These are phyloP conservation scores for Sebastes oblongus DNA, from an alignment of 2,797 vertebrate species.

Conservation along the genomic window DNA sequence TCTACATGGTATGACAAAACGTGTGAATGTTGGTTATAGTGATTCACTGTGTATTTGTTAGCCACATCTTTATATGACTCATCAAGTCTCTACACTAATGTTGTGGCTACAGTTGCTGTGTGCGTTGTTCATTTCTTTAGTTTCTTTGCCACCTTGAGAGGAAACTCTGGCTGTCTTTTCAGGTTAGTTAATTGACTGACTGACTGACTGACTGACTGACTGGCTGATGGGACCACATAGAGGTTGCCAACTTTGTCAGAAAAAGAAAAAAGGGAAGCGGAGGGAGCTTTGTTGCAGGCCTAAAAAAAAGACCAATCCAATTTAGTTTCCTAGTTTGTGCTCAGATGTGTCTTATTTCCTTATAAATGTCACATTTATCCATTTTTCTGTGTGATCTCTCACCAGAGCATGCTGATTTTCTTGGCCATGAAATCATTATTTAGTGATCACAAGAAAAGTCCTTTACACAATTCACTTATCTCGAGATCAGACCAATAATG, in stretches of 20 bases:
- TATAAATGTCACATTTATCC: not conserved
- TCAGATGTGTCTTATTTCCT: not conserved
- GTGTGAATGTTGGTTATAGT: not conserved
- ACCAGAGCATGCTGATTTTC: not conserved
- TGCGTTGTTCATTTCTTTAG: not conserved
- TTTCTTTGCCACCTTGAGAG: not conserved
- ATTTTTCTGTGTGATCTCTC: not conserved
- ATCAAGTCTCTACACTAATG: not conserved
- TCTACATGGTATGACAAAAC: not conserved
- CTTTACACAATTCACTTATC: not conserved
- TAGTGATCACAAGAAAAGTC: not conserved
- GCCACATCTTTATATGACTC: not conserved
- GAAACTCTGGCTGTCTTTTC: slow-evolving; percentile 27
- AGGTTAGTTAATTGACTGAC: slow-evolving; percentile 44
- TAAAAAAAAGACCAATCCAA: not conserved
- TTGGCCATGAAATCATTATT: not conserved
- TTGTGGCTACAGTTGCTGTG: not conserved
- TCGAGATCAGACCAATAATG: not conserved
- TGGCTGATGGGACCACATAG: not conserved
- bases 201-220: not conserved
- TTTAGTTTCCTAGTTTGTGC: not conserved
- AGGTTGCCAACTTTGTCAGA: slow-evolving; percentile 24
- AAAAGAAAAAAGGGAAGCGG: not conserved
- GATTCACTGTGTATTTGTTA: not conserved
- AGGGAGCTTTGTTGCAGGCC: slow-evolving; percentile 4